Percentiles rank a stretch among this genome's conserved stretches.
Conservation (phyloP, 2,888 invertebrate genomes). For the Callyntrura guangdongensis region DNA sequence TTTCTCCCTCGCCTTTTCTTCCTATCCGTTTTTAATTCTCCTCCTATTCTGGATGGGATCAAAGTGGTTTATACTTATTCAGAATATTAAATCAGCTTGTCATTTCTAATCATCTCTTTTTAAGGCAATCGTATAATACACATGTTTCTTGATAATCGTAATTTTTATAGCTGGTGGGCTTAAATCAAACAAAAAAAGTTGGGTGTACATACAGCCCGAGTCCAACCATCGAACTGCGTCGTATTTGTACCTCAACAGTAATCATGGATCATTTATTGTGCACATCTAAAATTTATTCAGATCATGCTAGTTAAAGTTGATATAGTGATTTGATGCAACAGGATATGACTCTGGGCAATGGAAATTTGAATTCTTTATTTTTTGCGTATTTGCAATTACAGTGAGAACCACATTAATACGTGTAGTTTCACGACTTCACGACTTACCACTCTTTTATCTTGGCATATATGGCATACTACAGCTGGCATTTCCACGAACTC, state of each 20-base stretch:
- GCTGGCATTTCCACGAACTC: neutral
- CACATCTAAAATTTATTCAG: neutral
- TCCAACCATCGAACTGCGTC: neutral
- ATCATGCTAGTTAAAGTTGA: too few relatives aligned
- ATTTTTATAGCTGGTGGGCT: conserved; percentile 73
- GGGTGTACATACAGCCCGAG: too few relatives aligned
- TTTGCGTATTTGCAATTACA: neutral
- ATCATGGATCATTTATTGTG: neutral
- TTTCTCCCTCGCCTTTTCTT: conserved; percentile 23
- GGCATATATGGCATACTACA: neutral
- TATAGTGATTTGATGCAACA: too few relatives aligned
- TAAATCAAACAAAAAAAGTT: conserved; percentile 41
- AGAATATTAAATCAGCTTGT: conserved; percentile 79
- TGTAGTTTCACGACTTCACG: too few relatives aligned
- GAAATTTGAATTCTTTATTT: conserved; percentile 1
- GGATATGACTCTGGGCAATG: too few relatives aligned
- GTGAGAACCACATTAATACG: neutral
- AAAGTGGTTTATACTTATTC: conserved; percentile 52
- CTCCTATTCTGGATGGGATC: conserved; percentile 57
- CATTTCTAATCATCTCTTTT: conserved; percentile 78
- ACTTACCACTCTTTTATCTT: neutral
- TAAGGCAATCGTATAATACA: conserved; percentile 71
- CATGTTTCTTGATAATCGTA: conserved; percentile 76
- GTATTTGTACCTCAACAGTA: neutral
- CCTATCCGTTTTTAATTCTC: conserved; percentile 8